Conservation (phyloP, 2,113 vertebrate species). For the Tragelaphus strepsiceros region DNA sequence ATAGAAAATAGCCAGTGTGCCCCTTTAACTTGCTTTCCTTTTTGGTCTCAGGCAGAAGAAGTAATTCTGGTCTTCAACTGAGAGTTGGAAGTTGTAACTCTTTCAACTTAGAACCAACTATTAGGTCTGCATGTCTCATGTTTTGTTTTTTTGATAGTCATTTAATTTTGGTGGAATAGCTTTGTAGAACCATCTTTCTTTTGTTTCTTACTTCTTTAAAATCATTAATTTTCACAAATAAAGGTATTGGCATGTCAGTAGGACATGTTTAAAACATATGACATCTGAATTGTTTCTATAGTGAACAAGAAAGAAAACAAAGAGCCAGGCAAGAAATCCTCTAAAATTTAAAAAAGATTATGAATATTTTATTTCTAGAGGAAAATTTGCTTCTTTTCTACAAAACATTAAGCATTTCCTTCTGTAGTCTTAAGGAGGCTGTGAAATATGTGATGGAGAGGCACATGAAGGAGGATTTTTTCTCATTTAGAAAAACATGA, state of each 20-base stretch:
- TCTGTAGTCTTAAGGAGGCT: not conserved
- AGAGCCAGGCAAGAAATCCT: not conserved
- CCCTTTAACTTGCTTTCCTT: not conserved
- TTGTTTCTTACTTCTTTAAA: not conserved
- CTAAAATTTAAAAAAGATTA: not conserved
- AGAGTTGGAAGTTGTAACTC: not conserved
- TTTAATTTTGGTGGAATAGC: conserved; percentile 35
- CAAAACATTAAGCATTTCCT: not conserved
- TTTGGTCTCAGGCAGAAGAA: not conserved
- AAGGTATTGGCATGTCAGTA: not conserved
- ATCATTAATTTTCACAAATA: not conserved
- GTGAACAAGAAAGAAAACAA: not conserved
- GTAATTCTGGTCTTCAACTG: not conserved
- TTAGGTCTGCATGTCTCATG: conserved; percentile 12
- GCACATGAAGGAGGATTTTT: not conserved
- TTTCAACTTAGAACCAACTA: conserved; percentile 3
- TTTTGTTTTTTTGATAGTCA: not conserved
- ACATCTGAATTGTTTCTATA: not conserved
- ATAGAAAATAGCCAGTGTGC: not conserved
- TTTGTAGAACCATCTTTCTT: not conserved
- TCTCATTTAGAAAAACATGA: not conserved
- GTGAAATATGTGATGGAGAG: not conserved
- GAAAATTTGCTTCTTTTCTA: not conserved
- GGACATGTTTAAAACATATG: not conserved
- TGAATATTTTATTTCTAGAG: not conserved